phyloP scores from a whole-genome alignment of 1,140 invertebrate genomes.

The Orius insidiosus region DNA sequence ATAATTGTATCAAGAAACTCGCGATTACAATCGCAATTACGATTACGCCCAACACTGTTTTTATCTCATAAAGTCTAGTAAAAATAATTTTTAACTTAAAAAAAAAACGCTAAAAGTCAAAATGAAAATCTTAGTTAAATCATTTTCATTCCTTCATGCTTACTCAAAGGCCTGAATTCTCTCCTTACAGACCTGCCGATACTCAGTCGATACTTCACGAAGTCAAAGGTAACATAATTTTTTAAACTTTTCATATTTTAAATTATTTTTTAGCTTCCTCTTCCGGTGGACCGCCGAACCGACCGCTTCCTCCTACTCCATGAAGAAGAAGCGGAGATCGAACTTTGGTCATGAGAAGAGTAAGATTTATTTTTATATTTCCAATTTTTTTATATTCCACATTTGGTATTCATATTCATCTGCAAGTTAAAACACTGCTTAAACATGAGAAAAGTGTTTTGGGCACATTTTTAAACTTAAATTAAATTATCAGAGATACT shows the following conservation, averaged over 20 bases:
- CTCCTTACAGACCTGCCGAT: slow-evolving; percentile 56
- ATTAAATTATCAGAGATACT: too few relatives aligned
- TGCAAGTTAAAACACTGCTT: not conserved
- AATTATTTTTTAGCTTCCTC: slow-evolving; percentile 12
- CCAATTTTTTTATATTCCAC: too few relatives aligned
- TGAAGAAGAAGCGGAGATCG: slow-evolving; percentile 72
- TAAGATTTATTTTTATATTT: slow-evolving; percentile 47
- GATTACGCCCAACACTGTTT: too few relatives aligned
- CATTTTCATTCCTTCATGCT: slow-evolving; percentile 27
- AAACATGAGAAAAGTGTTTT: too few relatives aligned
- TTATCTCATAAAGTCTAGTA: too few relatives aligned
- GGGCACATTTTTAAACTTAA: too few relatives aligned
- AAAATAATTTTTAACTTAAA: too few relatives aligned
- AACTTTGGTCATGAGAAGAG: slow-evolving; percentile 77
- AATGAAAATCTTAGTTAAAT: slow-evolving; percentile 18
- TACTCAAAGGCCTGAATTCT: slow-evolving; percentile 13
- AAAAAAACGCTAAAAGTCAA: too few relatives aligned
- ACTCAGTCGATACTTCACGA: slow-evolving; percentile 23
- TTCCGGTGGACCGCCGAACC: slow-evolving; percentile 61
- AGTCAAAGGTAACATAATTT: slow-evolving; percentile 16
- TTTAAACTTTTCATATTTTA: not conserved
- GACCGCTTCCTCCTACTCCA: slow-evolving; percentile 87
- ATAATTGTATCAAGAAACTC: too few relatives aligned
- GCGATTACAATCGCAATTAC: too few relatives aligned
- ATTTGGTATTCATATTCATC: not conserved